Evolutionary conservation across 2,888 invertebrate genomes (phyloP).

Genomic region (Scotopteryx bipunctaria): DNA sequence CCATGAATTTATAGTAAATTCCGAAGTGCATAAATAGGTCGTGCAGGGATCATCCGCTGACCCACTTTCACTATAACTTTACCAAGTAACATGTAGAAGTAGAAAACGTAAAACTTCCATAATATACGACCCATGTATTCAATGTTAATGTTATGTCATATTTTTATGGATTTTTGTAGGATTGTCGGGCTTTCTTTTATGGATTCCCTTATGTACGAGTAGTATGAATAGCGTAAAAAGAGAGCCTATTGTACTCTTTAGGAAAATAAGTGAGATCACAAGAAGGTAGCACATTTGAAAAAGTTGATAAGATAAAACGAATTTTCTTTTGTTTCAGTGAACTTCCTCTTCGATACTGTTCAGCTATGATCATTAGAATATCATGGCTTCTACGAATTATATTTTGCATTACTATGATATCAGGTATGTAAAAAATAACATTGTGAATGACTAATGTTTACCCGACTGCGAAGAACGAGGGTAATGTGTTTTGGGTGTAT

Average conservation of each 20-base stretch:
- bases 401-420: constrained; percentile 50
- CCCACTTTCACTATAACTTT: constrained; percentile 63
- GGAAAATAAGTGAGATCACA: too few relatives aligned
- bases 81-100: constrained; percentile 26
- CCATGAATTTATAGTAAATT: constrained; percentile 39
- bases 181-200: constrained; percentile 15
- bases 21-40: constrained; percentile 43
- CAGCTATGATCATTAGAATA: constrained; percentile 76
- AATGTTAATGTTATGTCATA: constrained; percentile 24
- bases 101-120: constrained; percentile 18
- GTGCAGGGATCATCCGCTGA: constrained; percentile 46
- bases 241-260: neutral
- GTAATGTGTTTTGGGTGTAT: too few relatives aligned
- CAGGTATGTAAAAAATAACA: too few relatives aligned
- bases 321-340: constrained; percentile 59
- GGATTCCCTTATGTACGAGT: constrained; percentile 1
- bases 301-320: neutral
- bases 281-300: neutral
- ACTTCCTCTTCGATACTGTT: constrained; percentile 44
- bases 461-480: too few relatives aligned
- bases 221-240: neutral
- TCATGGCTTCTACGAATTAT: constrained; percentile 64
- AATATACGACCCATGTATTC: constrained; percentile 11
- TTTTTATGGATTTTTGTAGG: constrained; percentile 21
- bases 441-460: too few relatives aligned